Conservation (phyloP, 92 coral and sea anemone species). For the Palythoa heliodiscus region DNA sequence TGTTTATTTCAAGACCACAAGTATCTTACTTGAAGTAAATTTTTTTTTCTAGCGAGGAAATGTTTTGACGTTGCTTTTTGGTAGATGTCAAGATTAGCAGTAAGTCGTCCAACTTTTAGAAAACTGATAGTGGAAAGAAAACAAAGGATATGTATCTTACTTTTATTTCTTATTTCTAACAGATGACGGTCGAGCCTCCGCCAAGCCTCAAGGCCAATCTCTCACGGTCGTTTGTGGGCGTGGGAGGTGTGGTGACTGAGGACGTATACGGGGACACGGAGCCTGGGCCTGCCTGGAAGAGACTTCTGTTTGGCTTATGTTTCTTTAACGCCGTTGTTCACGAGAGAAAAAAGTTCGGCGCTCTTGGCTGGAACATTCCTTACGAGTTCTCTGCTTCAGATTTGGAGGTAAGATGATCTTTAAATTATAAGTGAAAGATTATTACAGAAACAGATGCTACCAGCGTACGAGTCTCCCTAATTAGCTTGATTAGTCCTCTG, state of each 20-base stretch:
- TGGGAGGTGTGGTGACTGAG: conserved; percentile 93
- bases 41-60: no score
- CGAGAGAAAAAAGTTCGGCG: conserved; percentile 90
- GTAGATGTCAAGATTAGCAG: no score
- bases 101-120: no score
- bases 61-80: no score
- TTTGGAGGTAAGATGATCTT: conserved; percentile 72
- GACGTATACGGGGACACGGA: conserved; percentile 85
- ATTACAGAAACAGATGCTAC: no score
- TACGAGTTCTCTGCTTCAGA: conserved; percentile 94
- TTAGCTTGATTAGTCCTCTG: no score
- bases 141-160: not conserved
- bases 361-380: conserved; percentile 98
- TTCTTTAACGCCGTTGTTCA: conserved; percentile 94
- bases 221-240: conserved; percentile 87
- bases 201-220: conserved; percentile 96
- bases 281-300: conserved; percentile 95
- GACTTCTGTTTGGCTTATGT: conserved; percentile 93
- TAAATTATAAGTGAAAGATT: no score
- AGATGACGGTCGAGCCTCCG: conserved; percentile 98
- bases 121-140: not conserved
- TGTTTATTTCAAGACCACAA: no score
- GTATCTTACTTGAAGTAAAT: no score
- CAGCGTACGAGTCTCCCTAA: no score
- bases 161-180: not conserved